Conservation (phyloP, 2,113 vertebrate species). For the Ranitomeya variabilis region DNA sequence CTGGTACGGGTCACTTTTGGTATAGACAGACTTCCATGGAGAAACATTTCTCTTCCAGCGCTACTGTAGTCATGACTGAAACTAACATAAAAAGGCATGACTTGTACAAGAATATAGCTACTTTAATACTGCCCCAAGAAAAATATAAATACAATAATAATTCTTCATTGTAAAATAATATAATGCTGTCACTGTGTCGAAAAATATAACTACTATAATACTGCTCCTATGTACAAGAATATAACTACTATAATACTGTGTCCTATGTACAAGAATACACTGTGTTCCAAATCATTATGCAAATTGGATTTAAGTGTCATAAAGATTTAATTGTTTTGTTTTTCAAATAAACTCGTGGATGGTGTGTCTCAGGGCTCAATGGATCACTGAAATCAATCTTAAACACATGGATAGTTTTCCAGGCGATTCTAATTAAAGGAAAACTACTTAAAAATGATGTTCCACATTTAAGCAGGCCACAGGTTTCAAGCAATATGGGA, state of each 20-base stretch:
- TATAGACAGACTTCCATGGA: neutral
- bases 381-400: too few species aligned
- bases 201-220: slow-evolving; percentile 3
- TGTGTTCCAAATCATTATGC: too few species aligned
- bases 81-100: neutral
- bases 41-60: neutral
- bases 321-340: too few species aligned
- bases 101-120: neutral
- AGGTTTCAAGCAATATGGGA: too few species aligned
- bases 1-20: neutral
- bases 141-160: neutral
- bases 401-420: too few species aligned
- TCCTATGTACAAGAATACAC: neutral
- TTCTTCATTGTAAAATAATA: neutral
- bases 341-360: too few species aligned
- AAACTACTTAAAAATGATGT: too few species aligned
- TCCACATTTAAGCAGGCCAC: too few species aligned
- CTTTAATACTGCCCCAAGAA: neutral
- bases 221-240: neutral
- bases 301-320: too few species aligned
- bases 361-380: too few species aligned
- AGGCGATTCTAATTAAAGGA: too few species aligned
- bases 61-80: neutral
- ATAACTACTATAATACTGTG: slow-evolving; percentile 1
- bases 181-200: neutral